A percentile compares a stretch with the other conserved stretches of the same genome.
Conservation (phyloP, 1,140 invertebrate genomes). For the Leptopilina clavipes region DNA sequence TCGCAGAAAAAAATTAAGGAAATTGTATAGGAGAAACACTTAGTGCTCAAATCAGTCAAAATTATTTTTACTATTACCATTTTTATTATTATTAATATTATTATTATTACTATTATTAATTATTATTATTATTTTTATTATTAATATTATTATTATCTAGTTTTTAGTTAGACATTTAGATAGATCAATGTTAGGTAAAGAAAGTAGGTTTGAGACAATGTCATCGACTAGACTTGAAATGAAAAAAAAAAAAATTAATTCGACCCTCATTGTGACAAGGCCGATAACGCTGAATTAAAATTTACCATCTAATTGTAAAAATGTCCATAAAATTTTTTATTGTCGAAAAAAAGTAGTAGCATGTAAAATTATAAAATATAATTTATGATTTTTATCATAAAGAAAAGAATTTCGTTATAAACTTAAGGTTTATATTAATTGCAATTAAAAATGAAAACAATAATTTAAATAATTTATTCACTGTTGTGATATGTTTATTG, state of each 20-base stretch:
- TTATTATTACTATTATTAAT: not conserved
- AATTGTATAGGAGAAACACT: not conserved
- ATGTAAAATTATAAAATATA: no score
- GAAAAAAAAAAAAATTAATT: not conserved
- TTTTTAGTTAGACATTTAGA: conserved; percentile 27
- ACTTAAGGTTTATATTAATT: no score
- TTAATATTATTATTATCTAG: conserved; percentile 21
- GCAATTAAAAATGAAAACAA: no score
- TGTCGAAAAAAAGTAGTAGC: no score
- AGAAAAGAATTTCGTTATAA: no score
- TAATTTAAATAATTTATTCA: no score
- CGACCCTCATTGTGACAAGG: not conserved
- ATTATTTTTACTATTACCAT: conserved; percentile 2
- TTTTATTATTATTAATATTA: not conserved
- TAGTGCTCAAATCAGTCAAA: conserved; percentile 33
- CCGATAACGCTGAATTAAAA: not conserved
- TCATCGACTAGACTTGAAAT: not conserved
- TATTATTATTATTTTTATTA: not conserved
- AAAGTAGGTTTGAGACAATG: conserved; percentile 19
- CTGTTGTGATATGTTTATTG: no score
- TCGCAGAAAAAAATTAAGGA: not conserved
- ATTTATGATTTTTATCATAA: no score
- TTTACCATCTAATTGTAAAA: not conserved
- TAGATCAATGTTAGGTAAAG: conserved; percentile 29
- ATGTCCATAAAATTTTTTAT: no score